Evolutionary conservation across 2,113 vertebrate genomes (phyloP).

Genomic region (Cololabis saira): DNA sequence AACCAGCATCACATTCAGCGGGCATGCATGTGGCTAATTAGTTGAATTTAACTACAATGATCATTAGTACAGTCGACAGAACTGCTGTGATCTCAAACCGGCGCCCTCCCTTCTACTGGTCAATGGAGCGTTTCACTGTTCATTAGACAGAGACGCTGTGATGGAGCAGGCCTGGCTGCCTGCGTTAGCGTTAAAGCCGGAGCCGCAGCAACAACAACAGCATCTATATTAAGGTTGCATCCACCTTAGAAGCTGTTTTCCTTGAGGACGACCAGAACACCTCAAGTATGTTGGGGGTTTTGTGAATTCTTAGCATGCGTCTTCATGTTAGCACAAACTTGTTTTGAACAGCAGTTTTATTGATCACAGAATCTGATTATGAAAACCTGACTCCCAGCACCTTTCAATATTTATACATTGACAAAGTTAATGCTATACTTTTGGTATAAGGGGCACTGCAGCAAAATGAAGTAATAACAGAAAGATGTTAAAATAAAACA

Average conservation of each 20-base stretch:
- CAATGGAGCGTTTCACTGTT: slow-evolving; percentile 70
- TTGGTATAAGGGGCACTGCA: too few species aligned
- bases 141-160: slow-evolving; percentile 61
- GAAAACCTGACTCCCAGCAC: too few species aligned
- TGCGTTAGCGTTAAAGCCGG: slow-evolving; percentile 58
- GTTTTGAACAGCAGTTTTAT: too few species aligned
- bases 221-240: slow-evolving; percentile 45
- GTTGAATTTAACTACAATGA: slow-evolving; percentile 76
- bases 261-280: neutral
- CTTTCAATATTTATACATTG: too few species aligned
- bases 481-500: too few species aligned
- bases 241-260: slow-evolving; percentile 8
- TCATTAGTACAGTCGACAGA: slow-evolving; percentile 80
- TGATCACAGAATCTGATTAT: too few species aligned
- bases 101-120: slow-evolving; percentile 60
- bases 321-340: too few species aligned
- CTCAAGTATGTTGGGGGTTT: neutral
- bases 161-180: slow-evolving; percentile 58
- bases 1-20: slow-evolving; percentile 71
- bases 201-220: slow-evolving; percentile 25
- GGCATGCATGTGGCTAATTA: slow-evolving; percentile 78
- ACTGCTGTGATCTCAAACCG: slow-evolving; percentile 73
- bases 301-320: too few species aligned
- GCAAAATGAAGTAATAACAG: too few species aligned
- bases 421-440: too few species aligned